These are phyloP conservation scores for Neoitamus cyanurus DNA, from an alignment of 2,888 invertebrate genomes.

Conservation along the genomic window DNA sequence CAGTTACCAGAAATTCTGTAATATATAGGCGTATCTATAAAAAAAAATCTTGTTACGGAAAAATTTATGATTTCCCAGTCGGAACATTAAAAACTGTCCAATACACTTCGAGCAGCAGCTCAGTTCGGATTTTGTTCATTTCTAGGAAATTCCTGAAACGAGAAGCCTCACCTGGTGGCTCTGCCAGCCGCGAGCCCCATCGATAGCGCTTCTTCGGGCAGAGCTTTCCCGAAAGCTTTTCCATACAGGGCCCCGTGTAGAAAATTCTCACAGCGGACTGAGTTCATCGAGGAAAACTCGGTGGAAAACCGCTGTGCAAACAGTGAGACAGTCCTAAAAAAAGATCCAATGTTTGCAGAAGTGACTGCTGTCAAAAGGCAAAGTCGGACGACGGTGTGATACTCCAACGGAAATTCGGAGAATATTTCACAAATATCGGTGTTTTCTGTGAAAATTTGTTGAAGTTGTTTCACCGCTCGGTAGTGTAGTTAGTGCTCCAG, in stretches of 20 bases:
- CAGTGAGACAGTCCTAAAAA: not conserved
- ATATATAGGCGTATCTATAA: too few relatives aligned
- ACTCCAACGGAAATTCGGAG: not conserved
- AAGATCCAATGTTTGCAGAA: constrained; percentile 28
- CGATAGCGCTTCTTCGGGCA: not conserved
- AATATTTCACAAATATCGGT: not conserved
- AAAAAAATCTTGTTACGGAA: too few relatives aligned
- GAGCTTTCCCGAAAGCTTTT: constrained; percentile 30
- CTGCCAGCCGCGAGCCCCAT: not conserved
- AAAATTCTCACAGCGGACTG: not conserved
- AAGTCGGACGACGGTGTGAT: constrained; percentile 1
- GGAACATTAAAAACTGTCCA: too few relatives aligned
- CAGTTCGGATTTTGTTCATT: not conserved
- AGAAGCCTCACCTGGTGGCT: not conserved
- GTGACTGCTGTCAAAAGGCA: constrained; percentile 23
- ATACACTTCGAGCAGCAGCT: too few relatives aligned
- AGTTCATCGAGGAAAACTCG: not conserved
- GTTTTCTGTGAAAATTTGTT: not conserved
- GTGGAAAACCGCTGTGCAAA: constrained; percentile 19
- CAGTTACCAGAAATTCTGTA: too few relatives aligned
- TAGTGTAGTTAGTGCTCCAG: not conserved
- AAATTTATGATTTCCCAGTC: too few relatives aligned
- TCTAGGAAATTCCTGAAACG: not conserved
- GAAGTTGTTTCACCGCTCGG: not conserved
- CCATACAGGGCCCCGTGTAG: not conserved